Conservation (phyloP, 2,113 vertebrate species). For the Strix aluco region DNA sequence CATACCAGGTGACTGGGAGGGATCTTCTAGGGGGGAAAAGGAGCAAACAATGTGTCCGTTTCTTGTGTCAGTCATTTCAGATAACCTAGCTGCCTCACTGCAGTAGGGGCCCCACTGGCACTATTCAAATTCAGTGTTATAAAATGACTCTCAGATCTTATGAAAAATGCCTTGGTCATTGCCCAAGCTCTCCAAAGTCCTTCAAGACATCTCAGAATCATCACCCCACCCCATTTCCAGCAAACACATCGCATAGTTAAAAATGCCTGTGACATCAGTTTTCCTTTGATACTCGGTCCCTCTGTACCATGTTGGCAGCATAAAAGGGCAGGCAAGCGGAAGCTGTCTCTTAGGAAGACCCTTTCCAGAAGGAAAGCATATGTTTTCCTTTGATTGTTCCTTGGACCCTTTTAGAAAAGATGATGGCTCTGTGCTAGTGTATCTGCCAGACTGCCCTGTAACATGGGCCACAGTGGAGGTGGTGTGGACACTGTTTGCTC, state of each 20-base stretch:
- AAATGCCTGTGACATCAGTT: neutral
- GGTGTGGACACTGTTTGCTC: neutral
- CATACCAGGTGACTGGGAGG: neutral
- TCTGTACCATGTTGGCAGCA: neutral
- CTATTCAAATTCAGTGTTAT: neutral
- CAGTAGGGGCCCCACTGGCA: neutral
- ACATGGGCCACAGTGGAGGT: neutral
- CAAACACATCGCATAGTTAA: neutral
- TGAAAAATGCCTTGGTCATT: neutral
- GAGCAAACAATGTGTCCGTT: neutral
- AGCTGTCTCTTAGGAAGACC: neutral
- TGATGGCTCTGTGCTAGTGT: neutral
- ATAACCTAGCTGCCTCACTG: neutral
- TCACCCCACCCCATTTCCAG: neutral
- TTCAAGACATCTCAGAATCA: neutral
- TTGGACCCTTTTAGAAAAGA: neutral
- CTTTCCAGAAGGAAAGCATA: neutral
- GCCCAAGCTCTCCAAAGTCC: neutral
- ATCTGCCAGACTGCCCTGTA: neutral
- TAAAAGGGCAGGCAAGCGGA: neutral
- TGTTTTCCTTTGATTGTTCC: neutral
- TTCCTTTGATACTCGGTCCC: rapidly evolving
- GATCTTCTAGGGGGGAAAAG: neutral
- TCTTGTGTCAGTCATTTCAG: neutral
- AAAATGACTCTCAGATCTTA: neutral